Evolutionary conservation across 2,888 invertebrate genomes (phyloP).

Genomic region (Stramonita haemastoma): DNA sequence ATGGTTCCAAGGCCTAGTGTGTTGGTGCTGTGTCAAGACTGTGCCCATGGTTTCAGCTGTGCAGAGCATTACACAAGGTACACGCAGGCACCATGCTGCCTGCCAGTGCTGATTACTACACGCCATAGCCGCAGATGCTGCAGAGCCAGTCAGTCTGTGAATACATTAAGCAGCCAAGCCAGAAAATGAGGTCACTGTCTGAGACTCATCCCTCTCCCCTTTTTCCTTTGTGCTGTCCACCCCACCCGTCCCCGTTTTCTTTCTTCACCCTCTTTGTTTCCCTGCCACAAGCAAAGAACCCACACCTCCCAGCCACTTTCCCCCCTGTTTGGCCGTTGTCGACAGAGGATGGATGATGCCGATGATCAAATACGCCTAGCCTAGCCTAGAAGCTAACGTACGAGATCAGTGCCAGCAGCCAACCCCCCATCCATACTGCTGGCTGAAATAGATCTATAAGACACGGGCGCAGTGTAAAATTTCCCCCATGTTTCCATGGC

Average conservation of each 20-base stretch:
- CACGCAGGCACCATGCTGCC: constrained; percentile 31
- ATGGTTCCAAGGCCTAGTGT: too few species aligned
- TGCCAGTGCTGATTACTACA: constrained; percentile 36
- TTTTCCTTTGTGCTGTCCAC: neutral
- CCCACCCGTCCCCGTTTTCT: neutral
- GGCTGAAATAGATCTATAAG: constrained; percentile 35
- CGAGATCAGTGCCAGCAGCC: neutral
- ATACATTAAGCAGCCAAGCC: constrained; percentile 32
- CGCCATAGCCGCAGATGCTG: constrained; percentile 26
- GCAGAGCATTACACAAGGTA: neutral
- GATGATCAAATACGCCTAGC: neutral
- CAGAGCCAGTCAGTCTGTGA: constrained; percentile 31
- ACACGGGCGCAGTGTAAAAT: constrained; percentile 23
- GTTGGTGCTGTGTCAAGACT: too few species aligned
- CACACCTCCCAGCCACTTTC: neutral
- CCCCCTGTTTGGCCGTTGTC: neutral
- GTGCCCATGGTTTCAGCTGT: too few species aligned
- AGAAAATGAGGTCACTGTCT: constrained; percentile 40
- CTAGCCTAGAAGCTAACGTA: too few species aligned
- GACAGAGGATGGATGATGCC: neutral
- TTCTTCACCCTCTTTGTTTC: neutral
- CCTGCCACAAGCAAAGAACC: neutral
- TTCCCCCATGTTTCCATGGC: constrained; percentile 37
- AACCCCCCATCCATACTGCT: neutral
- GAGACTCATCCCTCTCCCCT: constrained; percentile 15